A percentile compares a stretch with the other conserved stretches of the same genome.
phyloP scores from a whole-genome alignment of 2,113 vertebrate species.

The Sander lucioperca region DNA sequence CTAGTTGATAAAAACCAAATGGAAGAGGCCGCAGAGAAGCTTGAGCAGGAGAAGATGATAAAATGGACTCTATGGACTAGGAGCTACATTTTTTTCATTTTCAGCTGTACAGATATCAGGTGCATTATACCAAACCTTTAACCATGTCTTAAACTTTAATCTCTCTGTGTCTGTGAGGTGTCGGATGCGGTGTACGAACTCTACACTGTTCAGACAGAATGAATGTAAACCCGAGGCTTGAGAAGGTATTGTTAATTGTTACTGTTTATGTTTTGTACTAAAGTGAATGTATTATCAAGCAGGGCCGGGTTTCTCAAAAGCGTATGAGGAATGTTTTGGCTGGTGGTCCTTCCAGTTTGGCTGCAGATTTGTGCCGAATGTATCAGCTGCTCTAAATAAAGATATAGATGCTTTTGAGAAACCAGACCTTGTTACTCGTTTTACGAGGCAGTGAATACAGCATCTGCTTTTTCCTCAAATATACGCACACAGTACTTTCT shows the following conservation, averaged over 20 bases:
- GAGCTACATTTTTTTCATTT: slow-evolving; percentile 8
- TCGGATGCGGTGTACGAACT: not conserved
- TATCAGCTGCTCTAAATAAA: slow-evolving; percentile 26
- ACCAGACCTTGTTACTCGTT: not conserved
- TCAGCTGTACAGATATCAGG: slow-evolving; percentile 32
- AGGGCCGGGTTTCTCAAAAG: slow-evolving; percentile 31
- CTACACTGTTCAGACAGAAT: slow-evolving; percentile 48
- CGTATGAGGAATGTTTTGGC: not conserved
- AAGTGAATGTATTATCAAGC: slow-evolving; percentile 62
- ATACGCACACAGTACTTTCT: slow-evolving; percentile 8
- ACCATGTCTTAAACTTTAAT: slow-evolving; percentile 10
- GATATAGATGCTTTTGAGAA: slow-evolving; percentile 32
- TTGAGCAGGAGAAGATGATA: slow-evolving; percentile 3
- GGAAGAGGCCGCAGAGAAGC: not conserved
- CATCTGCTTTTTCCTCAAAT: slow-evolving; percentile 18
- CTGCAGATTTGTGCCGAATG: slow-evolving; percentile 37
- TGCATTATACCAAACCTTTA: slow-evolving; percentile 40
- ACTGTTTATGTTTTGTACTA: slow-evolving; percentile 35
- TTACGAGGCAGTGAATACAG: slow-evolving; percentile 11
- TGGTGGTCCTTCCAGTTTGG: slow-evolving; percentile 12
- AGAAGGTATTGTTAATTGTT: slow-evolving; percentile 3
- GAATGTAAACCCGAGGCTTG: slow-evolving; percentile 62
- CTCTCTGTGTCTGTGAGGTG: slow-evolving; percentile 7
- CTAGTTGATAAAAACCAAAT: slow-evolving; percentile 8
- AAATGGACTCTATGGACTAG: not conserved